These are phyloP conservation scores for Papilio helenus DNA, from an alignment of 1,140 invertebrate genomes.

Conservation along the genomic window DNA sequence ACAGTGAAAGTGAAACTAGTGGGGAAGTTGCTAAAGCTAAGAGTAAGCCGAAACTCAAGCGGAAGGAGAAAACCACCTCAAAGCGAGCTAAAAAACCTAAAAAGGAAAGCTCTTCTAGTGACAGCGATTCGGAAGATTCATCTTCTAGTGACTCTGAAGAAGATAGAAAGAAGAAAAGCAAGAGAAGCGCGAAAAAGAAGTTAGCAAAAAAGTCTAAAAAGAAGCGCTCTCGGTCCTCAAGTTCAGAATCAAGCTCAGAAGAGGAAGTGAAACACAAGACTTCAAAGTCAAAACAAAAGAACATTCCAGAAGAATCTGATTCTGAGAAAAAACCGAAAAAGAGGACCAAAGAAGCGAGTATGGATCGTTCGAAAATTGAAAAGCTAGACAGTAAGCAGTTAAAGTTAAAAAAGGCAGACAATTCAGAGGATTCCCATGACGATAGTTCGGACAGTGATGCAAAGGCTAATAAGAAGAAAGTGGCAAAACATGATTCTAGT, in stretches of 20 bases:
- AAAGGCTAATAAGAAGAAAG: conserved; percentile 73
- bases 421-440: conserved; percentile 76
- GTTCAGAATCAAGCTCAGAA: conserved; percentile 85
- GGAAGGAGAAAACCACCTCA: conserved; percentile 76
- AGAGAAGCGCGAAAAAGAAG: conserved; percentile 80
- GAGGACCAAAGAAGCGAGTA: conserved; percentile 66
- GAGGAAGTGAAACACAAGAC: conserved; percentile 84
- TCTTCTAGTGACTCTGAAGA: conserved; percentile 86
- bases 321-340: conserved; percentile 75
- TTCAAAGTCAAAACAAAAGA: conserved; percentile 79
- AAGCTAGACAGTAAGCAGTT: conserved; percentile 65
- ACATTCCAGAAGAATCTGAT: conserved; percentile 77
- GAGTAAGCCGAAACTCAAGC: conserved; percentile 78
- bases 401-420: conserved; percentile 75
- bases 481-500: conserved; percentile 68
- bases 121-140: conserved; percentile 85
- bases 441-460: conserved; percentile 77
- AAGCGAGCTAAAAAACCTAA: conserved; percentile 82
- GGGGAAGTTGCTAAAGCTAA: conserved; percentile 77
- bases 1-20: conserved; percentile 77
- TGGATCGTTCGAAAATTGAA: conserved; percentile 62
- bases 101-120: conserved; percentile 79
- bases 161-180: conserved; percentile 85
- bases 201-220: conserved; percentile 78
- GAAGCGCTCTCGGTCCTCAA: conserved; percentile 80